Percentiles rank a stretch among this genome's conserved stretches.
These are phyloP conservation scores for Villa cingulata DNA, from an alignment of 2,888 invertebrate species.

Conservation along the genomic window DNA sequence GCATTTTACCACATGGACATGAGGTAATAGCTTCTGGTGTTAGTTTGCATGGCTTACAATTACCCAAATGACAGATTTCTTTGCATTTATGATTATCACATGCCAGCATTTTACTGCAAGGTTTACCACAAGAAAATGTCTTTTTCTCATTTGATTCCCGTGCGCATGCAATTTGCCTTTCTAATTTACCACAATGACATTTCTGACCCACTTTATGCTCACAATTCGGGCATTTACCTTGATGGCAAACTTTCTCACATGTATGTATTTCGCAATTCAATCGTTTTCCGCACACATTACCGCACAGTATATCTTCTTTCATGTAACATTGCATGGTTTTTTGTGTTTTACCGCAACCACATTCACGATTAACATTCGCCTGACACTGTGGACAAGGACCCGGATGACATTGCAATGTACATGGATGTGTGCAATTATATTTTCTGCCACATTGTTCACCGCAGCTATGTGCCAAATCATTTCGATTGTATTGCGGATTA, in stretches of 20 bases:
- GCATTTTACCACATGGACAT: constrained; percentile 66
- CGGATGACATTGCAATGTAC: constrained; percentile 78
- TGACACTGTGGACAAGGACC: constrained; percentile 88
- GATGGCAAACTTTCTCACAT: constrained; percentile 65
- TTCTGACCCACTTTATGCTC: constrained; percentile 48
- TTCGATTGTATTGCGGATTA: constrained; percentile 62
- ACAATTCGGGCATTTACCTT: constrained; percentile 63
- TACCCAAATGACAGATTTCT: constrained; percentile 51
- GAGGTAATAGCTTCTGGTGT: constrained; percentile 47
- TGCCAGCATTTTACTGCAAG: constrained; percentile 44
- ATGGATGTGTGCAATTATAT: constrained; percentile 48
- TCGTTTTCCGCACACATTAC: constrained; percentile 52
- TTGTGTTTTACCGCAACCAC: constrained; percentile 65
- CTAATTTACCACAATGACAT: constrained; percentile 57
- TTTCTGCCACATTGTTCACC: constrained; percentile 65
- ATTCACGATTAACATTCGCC: constrained; percentile 54
- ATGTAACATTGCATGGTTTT: constrained; percentile 58
- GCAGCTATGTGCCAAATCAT: constrained; percentile 79
- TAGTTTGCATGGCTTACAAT: constrained; percentile 50
- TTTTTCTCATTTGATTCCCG: constrained; percentile 36
- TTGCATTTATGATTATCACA: constrained; percentile 62
- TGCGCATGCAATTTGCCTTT: constrained; percentile 48
- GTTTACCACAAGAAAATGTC: constrained; percentile 46
- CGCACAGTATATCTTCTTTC: constrained; percentile 58
- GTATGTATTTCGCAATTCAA: constrained; percentile 66